Conservation (phyloP, 1,140 invertebrate species). For the Drosophila cardini region DNA sequence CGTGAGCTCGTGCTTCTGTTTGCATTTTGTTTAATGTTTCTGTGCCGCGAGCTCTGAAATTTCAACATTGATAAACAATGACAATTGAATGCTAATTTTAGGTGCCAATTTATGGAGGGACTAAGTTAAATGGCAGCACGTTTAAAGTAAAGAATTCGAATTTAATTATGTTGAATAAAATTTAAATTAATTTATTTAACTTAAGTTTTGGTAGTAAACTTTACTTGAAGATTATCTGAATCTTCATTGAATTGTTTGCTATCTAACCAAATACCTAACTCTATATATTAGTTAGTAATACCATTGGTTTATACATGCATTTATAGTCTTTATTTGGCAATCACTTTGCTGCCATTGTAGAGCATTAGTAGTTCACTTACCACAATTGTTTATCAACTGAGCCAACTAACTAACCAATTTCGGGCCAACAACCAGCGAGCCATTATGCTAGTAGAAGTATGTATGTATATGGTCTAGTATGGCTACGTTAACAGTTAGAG, state of each 20-base stretch:
- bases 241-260: no score
- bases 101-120: slow-evolving; percentile 8
- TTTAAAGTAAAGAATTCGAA: no score
- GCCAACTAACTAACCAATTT: slow-evolving; percentile 44
- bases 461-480: background rate
- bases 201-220: no score
- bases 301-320: background rate
- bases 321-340: background rate
- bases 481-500: slow-evolving; percentile 30
- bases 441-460: slow-evolving; percentile 20
- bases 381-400: slow-evolving; percentile 16
- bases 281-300: background rate
- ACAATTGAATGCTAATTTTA: slow-evolving; percentile 31
- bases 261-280: background rate
- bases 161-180: no score
- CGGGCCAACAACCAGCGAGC: slow-evolving; percentile 5
- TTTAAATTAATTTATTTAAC: no score
- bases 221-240: no score
- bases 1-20: slow-evolving; percentile 32
- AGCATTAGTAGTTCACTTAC: slow-evolving; percentile 10
- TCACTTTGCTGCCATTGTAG: slow-evolving; percentile 19
- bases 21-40: slow-evolving; percentile 42
- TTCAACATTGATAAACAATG: slow-evolving; percentile 27
- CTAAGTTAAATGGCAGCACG: background rate
- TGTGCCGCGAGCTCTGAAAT: slow-evolving; percentile 41